Evolutionary conservation across 2,113 vertebrate genomes (phyloP).

Genomic region (Thunnus maccoyii): DNA sequence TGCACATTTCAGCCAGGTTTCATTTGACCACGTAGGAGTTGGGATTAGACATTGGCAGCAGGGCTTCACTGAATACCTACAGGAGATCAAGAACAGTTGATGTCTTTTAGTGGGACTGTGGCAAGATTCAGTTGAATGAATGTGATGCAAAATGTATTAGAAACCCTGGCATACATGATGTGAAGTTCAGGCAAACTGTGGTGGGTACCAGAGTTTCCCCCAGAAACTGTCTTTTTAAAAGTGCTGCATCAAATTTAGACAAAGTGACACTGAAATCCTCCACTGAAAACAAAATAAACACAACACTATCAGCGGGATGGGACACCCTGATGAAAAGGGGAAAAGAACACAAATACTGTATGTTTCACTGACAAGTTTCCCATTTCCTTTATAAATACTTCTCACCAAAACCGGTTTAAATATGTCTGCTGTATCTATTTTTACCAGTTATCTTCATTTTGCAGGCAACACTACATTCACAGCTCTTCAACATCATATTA

Average conservation of each 20-base stretch:
- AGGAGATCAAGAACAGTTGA: neutral
- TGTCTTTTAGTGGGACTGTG: conserved; percentile 17
- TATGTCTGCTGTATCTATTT: too few relatives aligned
- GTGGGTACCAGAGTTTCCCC: neutral
- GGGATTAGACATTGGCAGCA: neutral
- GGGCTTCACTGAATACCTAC: neutral
- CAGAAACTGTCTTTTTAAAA: neutral
- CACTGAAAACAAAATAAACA: too few relatives aligned
- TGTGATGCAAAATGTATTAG: neutral
- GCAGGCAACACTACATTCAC: too few relatives aligned
- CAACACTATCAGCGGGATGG: too few relatives aligned
- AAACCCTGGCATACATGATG: neutral
- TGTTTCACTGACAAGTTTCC: neutral
- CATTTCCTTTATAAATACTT: neutral
- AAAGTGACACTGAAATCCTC: too few relatives aligned
- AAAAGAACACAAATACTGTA: too few relatives aligned
- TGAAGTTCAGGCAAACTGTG: neutral
- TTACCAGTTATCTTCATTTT: too few relatives aligned
- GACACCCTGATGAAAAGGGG: too few relatives aligned
- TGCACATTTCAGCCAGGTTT: conserved; percentile 8
- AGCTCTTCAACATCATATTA: too few relatives aligned
- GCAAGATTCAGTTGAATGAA: neutral
- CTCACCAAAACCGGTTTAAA: neutral
- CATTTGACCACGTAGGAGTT: neutral
- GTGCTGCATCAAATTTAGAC: too few relatives aligned